These are phyloP conservation scores for Drosophila bocqueti DNA, from an alignment of 1,140 invertebrate species.

Conservation along the genomic window DNA sequence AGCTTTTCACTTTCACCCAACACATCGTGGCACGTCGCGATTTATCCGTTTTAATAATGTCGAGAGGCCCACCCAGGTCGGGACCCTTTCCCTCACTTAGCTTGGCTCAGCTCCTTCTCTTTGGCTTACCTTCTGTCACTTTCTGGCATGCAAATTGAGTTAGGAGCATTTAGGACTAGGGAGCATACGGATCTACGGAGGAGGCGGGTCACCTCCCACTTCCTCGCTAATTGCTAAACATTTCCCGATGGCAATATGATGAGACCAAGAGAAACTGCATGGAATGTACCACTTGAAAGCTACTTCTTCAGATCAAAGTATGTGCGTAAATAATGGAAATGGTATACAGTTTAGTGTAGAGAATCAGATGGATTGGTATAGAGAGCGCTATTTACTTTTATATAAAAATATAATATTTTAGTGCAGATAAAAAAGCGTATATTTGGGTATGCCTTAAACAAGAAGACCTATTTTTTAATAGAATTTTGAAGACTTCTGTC, in stretches of 20 bases:
- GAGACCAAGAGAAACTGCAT: background rate
- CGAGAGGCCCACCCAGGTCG: constrained; percentile 11
- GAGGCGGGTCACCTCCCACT: constrained; percentile 2
- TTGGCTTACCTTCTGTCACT: constrained; percentile 17
- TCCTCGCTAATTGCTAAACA: constrained; percentile 34
- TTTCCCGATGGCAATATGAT: constrained; percentile 14
- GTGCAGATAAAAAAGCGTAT: too few relatives aligned
- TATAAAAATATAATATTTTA: too few relatives aligned
- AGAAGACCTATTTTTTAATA: too few relatives aligned
- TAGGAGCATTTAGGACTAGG: constrained; percentile 67
- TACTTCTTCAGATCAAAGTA: background rate
- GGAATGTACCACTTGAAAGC: background rate
- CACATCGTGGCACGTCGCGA: constrained; percentile 72
- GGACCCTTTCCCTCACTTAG: constrained; percentile 3
- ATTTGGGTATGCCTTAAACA: too few relatives aligned
- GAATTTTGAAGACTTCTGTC: too few relatives aligned
- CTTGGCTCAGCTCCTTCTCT: constrained; percentile 3
- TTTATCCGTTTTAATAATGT: constrained; percentile 81
- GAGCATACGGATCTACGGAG: constrained; percentile 42
- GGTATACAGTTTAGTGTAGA: too few relatives aligned
- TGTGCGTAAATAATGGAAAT: too few relatives aligned
- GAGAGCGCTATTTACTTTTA: too few relatives aligned
- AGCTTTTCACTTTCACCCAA: constrained; percentile 79
- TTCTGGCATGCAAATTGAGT: constrained; percentile 67
- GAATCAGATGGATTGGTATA: too few relatives aligned